Conservation (phyloP, 2,797 vertebrate species). For the Babyrousa celebensis region DNA sequence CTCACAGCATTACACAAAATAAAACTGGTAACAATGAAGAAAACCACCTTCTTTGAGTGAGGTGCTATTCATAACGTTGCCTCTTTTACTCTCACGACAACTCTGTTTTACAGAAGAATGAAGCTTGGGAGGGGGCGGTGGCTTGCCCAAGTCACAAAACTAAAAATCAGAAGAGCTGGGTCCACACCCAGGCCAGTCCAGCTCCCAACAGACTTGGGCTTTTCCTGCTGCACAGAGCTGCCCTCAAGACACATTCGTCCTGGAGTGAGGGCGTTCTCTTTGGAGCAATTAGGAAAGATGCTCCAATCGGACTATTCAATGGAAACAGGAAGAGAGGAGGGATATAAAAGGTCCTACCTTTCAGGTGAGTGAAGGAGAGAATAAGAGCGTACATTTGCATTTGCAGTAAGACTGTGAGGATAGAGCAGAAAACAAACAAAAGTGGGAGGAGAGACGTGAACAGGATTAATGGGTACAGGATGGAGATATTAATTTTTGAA, state of each 20-base stretch:
- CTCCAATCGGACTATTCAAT: neutral
- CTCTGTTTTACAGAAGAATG: neutral
- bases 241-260: neutral
- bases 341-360: neutral
- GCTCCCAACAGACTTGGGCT: neutral
- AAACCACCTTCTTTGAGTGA: neutral
- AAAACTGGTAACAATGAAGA: neutral
- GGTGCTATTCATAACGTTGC: neutral
- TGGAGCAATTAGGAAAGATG: neutral
- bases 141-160: neutral
- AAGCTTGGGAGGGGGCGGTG: neutral
- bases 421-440: neutral
- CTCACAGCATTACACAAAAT: neutral
- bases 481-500: neutral
- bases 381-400: neutral
- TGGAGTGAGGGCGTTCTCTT: neutral
- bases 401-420: neutral
- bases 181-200: neutral
- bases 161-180: neutral
- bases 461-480: rapidly evolving
- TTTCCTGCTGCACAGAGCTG: neutral
- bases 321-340: neutral
- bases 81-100: neutral
- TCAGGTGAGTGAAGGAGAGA: neutral
- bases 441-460: neutral